These are phyloP conservation scores for Ibycter americanus DNA, from an alignment of 2,797 vertebrate genomes.

Conservation along the genomic window DNA sequence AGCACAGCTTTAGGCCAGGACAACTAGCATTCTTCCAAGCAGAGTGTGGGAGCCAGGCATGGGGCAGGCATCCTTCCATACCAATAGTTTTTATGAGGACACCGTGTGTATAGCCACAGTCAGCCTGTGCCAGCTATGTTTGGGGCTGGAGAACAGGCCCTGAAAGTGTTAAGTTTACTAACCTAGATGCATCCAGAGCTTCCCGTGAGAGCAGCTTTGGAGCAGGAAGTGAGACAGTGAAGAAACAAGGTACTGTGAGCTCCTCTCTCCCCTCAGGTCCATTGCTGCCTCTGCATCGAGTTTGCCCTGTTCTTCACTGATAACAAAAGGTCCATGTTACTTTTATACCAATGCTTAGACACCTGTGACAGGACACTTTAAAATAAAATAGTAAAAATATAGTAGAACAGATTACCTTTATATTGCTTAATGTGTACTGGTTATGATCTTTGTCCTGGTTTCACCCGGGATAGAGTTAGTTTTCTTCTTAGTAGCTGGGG, in stretches of 20 bases:
- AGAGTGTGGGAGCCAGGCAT: neutral
- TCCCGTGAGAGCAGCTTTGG: neutral
- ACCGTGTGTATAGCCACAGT: neutral
- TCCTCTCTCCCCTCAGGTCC: neutral
- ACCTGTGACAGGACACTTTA: neutral
- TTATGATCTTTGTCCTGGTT: neutral
- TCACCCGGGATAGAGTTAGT: too few species aligned
- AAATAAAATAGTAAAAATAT: neutral
- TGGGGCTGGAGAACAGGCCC: neutral
- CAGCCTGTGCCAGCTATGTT: neutral
- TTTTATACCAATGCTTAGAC: neutral
- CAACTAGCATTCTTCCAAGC: neutral
- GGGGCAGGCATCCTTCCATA: neutral
- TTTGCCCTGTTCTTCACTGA: neutral
- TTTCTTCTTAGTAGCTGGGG: too few species aligned
- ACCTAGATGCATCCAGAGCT: neutral
- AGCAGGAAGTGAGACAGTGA: neutral
- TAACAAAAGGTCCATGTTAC: neutral
- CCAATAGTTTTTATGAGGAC: neutral
- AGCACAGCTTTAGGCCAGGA: neutral
- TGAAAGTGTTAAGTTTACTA: neutral
- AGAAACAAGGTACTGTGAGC: neutral
- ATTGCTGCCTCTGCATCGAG: fast-evolving
- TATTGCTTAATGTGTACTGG: neutral
- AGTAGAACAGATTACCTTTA: neutral